phyloP scores from a whole-genome alignment of 2,797 vertebrate genomes.

The Gymnoscopelus microlampas region DNA sequence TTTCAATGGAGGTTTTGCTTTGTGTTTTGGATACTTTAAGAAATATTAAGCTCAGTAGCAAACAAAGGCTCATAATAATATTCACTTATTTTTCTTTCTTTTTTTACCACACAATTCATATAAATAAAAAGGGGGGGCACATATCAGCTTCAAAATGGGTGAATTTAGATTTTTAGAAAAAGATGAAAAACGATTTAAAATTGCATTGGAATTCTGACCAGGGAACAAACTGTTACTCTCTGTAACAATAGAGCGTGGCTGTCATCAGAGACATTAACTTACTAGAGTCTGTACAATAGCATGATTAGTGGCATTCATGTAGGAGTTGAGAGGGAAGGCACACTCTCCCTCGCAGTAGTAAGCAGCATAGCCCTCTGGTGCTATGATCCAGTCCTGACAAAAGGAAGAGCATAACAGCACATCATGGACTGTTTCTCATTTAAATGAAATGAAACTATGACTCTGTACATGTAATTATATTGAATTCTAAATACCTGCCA shows the following conservation, averaged over 20 bases:
- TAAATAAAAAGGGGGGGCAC: too few relatives aligned
- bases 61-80: too few relatives aligned
- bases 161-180: too few relatives aligned
- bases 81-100: too few relatives aligned
- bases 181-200: too few relatives aligned
- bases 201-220: not conserved
- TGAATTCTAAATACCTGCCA: conserved; percentile 89
- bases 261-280: conserved; percentile 55
- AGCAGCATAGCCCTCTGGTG: conserved; percentile 95
- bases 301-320: conserved; percentile 99
- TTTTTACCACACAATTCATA: too few relatives aligned
- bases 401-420: conserved; percentile 9
- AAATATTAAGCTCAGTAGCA: too few relatives aligned
- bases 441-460: not conserved
- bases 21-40: too few relatives aligned
- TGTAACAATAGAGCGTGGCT: not conserved
- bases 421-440: not conserved
- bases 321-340: conserved; percentile 96
- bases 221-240: not conserved
- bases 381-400: conserved; percentile 97
- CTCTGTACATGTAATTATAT: not conserved
- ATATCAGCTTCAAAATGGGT: too few relatives aligned
- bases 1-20: too few relatives aligned
- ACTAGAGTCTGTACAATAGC: conserved; percentile 99
- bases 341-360: conserved; percentile 99